Conservation (phyloP, 2,888 invertebrate species). For the Iselma pallidipennis region DNA sequence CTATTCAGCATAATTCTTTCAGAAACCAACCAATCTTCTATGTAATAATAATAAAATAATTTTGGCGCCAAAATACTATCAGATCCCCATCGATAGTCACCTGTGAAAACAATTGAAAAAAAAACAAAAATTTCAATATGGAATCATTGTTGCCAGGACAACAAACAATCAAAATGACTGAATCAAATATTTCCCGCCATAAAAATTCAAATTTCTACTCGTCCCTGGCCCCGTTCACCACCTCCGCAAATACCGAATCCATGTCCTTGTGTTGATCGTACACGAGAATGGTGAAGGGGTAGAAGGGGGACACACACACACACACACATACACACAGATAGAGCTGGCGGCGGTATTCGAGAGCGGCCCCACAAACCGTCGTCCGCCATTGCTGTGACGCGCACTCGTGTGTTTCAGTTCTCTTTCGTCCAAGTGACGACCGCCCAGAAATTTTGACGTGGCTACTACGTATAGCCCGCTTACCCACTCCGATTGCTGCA, state of each 20-base stretch:
- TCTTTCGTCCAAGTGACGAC: conserved; percentile 81
- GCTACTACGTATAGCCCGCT: conserved; percentile 91
- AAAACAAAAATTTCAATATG: too few relatives aligned
- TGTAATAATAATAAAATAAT: too few relatives aligned
- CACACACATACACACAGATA: too few relatives aligned
- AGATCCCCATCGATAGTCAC: too few relatives aligned
- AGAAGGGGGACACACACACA: too few relatives aligned
- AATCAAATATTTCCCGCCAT: neutral
- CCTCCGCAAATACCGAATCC: neutral
- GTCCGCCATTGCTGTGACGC: conserved; percentile 77
- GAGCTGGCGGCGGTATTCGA: conserved; percentile 17
- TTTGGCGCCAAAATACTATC: neutral
- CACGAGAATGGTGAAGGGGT: conserved; percentile 11
- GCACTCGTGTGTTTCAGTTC: conserved; percentile 70
- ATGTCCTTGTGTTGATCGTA: neutral
- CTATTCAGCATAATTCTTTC: too few relatives aligned
- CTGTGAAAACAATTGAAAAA: neutral
- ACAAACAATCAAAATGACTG: too few relatives aligned
- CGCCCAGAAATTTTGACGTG: conserved; percentile 87
- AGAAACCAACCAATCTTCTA: too few relatives aligned
- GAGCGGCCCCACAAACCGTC: conserved; percentile 49
- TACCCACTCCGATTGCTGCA: conserved; percentile 93
- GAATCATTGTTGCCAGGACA: too few relatives aligned
- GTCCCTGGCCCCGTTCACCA: too few relatives aligned
- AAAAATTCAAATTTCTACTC: neutral